Base-by-base conservation (phyloP, 35 echinoderm and acorn worm species). In the Apostichopus japonicus region DNA sequence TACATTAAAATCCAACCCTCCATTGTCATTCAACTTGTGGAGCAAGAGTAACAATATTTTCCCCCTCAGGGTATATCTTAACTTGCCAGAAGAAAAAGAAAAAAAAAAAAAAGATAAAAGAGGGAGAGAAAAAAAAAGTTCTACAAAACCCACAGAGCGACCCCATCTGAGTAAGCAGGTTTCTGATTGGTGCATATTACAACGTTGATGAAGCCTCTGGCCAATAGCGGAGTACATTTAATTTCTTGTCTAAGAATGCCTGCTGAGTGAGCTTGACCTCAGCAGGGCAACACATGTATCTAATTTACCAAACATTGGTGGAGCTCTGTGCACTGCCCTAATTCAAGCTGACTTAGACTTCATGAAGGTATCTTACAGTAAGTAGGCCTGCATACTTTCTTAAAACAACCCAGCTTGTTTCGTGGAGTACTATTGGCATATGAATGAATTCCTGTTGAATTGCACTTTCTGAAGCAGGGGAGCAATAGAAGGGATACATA, bases 141-240 rank as follows among this genome's bases (percentile, higher is more conserved):
- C 79, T 83, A 55, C 44, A 83, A 83, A 83, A 83, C 79, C 79
- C 79, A 83, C 79, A 83, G 79, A 83, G 17, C 79, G 54, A 83
- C 24, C 79, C 79, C 7, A n/a, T 54, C 24, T 6, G 11, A 67
- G 11, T 83, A 83, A 83, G 33, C 16, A 83, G 79, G 3, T 54
- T 8, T 83, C 79, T 52, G 44, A 83, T 83, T 83, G 79, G 79
- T 83, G 19, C 79, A 52, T 17, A 54, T n/a, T 4, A 16, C 79
- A 17, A 6, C 8, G 79, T 19, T n/a, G 79, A 54, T 8, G 17
- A 4, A 10, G 25, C 27, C 54, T 55, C 44, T 21, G 33, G 54
- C 79, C 79, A 83, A 83, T 83, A 54, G 79, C 8, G 16, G 54
- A 5, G 79, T 19, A 52, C 44, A 11, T 83, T 83, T 33, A n/a